Base-by-base conservation (phyloP, 2,797 vertebrate genomes). In the Sebastolobus alascanus region DNA sequence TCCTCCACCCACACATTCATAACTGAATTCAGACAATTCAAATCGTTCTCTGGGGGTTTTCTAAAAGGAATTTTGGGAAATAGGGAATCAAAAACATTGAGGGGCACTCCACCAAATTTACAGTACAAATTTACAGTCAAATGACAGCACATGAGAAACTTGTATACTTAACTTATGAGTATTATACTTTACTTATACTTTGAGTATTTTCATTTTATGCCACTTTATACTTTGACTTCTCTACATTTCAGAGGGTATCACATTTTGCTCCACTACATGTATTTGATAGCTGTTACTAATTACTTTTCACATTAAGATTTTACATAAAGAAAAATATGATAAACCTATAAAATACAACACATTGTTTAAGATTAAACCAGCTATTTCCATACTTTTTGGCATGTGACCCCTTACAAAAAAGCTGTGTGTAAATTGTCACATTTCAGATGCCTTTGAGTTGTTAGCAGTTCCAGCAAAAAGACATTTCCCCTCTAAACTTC, bases 11-110 rank as follows among this genome's bases (percentile, higher is more conserved):
- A 63, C 55, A 77, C 54, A 37, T 60, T 38, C 4, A 54, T 52
- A 64, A 46, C 7, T 60, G 31, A 75, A 77, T 58, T 5, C 11
- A 64, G 29, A 37, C 25, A 38, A 82, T 77, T 64, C 13, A 50
- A 5, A 33, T 55, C 50, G 14, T 38, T 35, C n/a, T 55, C 13
- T 43, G 13, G 31, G 31, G 50, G n/a, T 69, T 63, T 70, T 69
- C 12, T 35, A 56, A 31, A 46, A 37, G 58, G 43, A 77, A 69
- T 69, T 59, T 38, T 52, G n/a, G 37, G 50, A 66, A 73, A 69
- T 20, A 54, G 40, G 40, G 22, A 85, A 74, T 69, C 43, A 76
- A 56, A 75, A 67, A 64, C 22, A 13, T 22, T 43, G 63, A 37
- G 14, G 31, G 31, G 20, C 12, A 73, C 9, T 61, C 2, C 11